A percentile compares a stretch with the other conserved stretches of the same genome.
phyloP scores from a whole-genome alignment of 2,888 invertebrate species.

The Bombylius discolor region DNA sequence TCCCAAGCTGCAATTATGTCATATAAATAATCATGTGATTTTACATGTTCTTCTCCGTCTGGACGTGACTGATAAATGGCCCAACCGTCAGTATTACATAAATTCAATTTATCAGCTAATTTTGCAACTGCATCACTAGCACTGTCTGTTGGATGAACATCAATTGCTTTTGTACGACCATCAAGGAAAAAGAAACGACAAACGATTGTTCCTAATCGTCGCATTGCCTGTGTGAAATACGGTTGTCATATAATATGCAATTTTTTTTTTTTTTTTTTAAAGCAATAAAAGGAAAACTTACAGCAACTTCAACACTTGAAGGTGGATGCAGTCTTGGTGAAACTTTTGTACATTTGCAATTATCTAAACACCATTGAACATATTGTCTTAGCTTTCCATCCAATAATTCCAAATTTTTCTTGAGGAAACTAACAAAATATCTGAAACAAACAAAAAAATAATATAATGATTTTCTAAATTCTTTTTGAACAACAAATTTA shows the following conservation, averaged over 20 bases:
- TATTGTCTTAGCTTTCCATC: slow-evolving; percentile 66
- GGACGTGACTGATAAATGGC: slow-evolving; percentile 83
- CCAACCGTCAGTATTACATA: slow-evolving; percentile 82
- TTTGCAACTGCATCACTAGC: slow-evolving; percentile 81
- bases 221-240: slow-evolving; percentile 60
- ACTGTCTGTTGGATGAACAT: slow-evolving; percentile 89
- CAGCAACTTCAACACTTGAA: slow-evolving; percentile 84
- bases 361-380: slow-evolving; percentile 88
- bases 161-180: slow-evolving; percentile 87
- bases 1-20: slow-evolving; percentile 94
- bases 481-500: background rate
- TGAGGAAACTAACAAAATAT: slow-evolving; percentile 61
- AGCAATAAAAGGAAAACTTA: slow-evolving; percentile 37
- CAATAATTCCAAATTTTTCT: slow-evolving; percentile 49
- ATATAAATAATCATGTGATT: slow-evolving; percentile 82
- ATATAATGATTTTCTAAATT: background rate
- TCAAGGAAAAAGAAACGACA: slow-evolving; percentile 91
- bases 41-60: slow-evolving; percentile 79
- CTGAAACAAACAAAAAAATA: slow-evolving; percentile 33
- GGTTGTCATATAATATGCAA: no score
- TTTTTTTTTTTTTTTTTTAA: no score
- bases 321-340: slow-evolving; percentile 73
- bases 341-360: slow-evolving; percentile 76
- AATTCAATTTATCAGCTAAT: slow-evolving; percentile 74
- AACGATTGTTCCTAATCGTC: slow-evolving; percentile 78